These are phyloP conservation scores for Tarsius wallacei DNA, from an alignment of 2,797 vertebrate genomes.

Conservation along the genomic window DNA sequence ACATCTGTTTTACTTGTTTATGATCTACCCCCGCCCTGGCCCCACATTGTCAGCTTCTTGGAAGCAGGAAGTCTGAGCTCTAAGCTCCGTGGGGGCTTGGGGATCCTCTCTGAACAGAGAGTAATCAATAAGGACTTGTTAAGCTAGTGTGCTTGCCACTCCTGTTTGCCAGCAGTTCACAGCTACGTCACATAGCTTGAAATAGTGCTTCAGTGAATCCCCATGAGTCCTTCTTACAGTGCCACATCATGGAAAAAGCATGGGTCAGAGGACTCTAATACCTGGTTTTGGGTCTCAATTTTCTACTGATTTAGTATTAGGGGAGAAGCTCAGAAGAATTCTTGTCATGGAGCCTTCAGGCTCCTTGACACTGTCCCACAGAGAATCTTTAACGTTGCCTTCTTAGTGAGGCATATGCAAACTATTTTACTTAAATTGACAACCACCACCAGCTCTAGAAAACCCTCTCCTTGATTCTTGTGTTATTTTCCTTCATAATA, in stretches of 20 bases:
- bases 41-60: conserved; percentile 11
- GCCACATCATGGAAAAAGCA: not conserved
- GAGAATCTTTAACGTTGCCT: not conserved
- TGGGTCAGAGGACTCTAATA: not conserved
- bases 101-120: conserved; percentile 75
- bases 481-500: conserved; percentile 29
- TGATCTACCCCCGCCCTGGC: not conserved
- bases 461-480: not conserved
- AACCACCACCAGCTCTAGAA: not conserved
- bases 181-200: conserved; percentile 41
- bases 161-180: conserved; percentile 83
- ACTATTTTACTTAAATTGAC: not conserved
- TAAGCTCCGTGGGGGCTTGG: conserved; percentile 43
- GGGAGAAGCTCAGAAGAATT: not conserved
- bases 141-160: conserved; percentile 80
- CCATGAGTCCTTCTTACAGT: not conserved
- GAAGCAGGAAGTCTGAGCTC: conserved; percentile 71
- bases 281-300: not conserved
- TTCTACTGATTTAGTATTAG: not conserved
- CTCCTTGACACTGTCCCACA: not conserved
- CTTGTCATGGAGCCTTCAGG: not conserved
- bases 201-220: conserved; percentile 16
- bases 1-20: conserved; percentile 26
- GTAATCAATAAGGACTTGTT: conserved; percentile 83
- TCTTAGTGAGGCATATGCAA: not conserved